phyloP scores from a whole-genome alignment of 2,888 invertebrate species.

The Frankliniella fusca region DNA sequence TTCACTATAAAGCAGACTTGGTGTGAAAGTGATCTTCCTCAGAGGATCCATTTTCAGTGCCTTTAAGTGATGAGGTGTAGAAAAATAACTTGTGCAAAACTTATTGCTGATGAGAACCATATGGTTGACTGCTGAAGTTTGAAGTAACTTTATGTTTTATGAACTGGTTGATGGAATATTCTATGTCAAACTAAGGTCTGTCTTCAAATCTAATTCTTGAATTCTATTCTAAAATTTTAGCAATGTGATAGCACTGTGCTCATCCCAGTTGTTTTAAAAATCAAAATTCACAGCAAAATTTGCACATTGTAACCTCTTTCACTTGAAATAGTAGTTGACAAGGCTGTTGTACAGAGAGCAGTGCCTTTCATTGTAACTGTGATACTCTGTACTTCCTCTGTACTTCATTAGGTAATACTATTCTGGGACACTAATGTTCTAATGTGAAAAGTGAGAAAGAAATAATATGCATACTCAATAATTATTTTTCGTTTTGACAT shows the following conservation, averaged over 20 bases:
- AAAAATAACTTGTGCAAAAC: background rate
- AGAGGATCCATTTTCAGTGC: background rate
- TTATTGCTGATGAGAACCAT: background rate
- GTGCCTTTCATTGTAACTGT: background rate
- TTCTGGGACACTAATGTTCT: background rate
- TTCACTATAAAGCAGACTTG: background rate
- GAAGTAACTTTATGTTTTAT: background rate
- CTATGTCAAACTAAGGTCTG: background rate
- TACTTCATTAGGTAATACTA: background rate
- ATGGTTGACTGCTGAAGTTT: background rate
- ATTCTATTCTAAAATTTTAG: background rate
- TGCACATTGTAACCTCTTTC: background rate
- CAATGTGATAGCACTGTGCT: background rate
- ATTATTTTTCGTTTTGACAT: background rate
- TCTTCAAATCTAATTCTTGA: background rate
- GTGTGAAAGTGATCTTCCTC: background rate
- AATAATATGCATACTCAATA: background rate
- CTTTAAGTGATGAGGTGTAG: background rate
- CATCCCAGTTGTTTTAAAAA: background rate
- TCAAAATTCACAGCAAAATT: background rate
- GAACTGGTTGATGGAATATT: background rate
- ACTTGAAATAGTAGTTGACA: background rate
- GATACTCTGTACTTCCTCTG: background rate
- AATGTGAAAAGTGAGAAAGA: background rate
- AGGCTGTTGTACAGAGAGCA: background rate